Evolutionary conservation across 1,140 invertebrate genomes (phyloP), one percentile per base, ranked within the genome.

Genomic region (Bactericera cockerelli): DNA sequence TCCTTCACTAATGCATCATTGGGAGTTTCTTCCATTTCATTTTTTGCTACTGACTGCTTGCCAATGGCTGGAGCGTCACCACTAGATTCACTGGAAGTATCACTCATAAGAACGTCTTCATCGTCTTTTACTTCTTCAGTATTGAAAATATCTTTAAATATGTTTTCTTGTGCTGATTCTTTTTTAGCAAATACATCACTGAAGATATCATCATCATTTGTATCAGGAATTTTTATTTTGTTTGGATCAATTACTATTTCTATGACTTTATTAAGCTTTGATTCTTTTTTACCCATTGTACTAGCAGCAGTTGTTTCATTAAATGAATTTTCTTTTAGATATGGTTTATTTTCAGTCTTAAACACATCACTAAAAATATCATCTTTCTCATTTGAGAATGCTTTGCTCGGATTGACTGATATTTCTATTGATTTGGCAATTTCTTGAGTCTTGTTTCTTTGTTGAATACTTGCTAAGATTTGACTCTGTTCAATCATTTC

Each of bases 151-250:
- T 38, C 39, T n/a, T n/a, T n/a, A n/a, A n/a, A n/a, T n/a, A n/a
- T n/a, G n/a, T n/a, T n/a, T n/a, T n/a, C n/a, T n/a, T n/a, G n/a
- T n/a, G 24, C 55, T 25, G 38, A 57, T 25, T 55, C 16, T 21
- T 26, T 6, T 11, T 58, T 38, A 13, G 11, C 28, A 62, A 72
- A 71, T n/a, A 72, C 60, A 65, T 72, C 70, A 21, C 67, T 67
- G 69, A 72, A 72, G 53, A 72, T 65, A 62, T 72, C 71, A 60
- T 71, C 67, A 42, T 68, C 65, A 10, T 38, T 53, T 24, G 64
- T 61, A n/a, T 63, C 57, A 11, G 63, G 49, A 31, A 60, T 16
- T 38, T 65, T 62, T 21, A 24, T 21, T 66, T 59, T 63, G 65
- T 59, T n/a, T 64, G 28, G 21, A 25, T 21, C 10, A 13, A 25